These are phyloP conservation scores for Muntiacus reevesi DNA, from an alignment of 2,113 vertebrate species.

Conservation along the genomic window DNA sequence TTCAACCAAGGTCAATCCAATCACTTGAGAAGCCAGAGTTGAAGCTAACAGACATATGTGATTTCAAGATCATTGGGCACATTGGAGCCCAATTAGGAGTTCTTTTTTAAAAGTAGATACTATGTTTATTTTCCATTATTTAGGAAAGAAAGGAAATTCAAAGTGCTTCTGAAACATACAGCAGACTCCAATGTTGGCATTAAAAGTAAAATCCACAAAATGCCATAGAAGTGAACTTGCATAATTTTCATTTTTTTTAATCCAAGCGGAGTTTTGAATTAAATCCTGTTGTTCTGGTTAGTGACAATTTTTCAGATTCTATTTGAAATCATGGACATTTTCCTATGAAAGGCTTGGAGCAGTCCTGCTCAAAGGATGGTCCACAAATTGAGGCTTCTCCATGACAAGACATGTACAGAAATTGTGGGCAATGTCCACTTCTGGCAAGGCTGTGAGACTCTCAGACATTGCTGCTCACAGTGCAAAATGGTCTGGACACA, in stretches of 20 bases:
- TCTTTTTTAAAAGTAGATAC: not conserved
- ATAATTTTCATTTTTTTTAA: not conserved
- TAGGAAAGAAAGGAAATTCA: not conserved
- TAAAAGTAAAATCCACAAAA: not conserved
- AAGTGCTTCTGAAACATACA: not conserved
- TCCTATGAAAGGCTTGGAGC: not conserved
- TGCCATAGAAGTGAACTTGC: not conserved
- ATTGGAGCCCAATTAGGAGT: not conserved
- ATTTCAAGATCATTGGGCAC: not conserved
- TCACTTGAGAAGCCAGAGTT: not conserved
- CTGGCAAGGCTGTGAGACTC: not conserved
- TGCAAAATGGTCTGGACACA: not conserved
- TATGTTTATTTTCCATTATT: not conserved
- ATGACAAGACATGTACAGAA: not conserved
- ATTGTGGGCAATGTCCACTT: not conserved
- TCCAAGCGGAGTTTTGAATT: not conserved
- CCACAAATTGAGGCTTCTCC: not conserved
- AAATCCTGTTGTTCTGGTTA: not conserved
- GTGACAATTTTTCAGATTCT: not conserved
- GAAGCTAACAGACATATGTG: not conserved
- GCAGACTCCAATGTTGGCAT: not conserved
- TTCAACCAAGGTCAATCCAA: not conserved
- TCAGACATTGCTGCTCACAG: not conserved
- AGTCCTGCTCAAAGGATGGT: not conserved
- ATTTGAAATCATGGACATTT: not conserved